Conservation (phyloP, 2,113 vertebrate genomes). For the Rhinolophus sinicus region DNA sequence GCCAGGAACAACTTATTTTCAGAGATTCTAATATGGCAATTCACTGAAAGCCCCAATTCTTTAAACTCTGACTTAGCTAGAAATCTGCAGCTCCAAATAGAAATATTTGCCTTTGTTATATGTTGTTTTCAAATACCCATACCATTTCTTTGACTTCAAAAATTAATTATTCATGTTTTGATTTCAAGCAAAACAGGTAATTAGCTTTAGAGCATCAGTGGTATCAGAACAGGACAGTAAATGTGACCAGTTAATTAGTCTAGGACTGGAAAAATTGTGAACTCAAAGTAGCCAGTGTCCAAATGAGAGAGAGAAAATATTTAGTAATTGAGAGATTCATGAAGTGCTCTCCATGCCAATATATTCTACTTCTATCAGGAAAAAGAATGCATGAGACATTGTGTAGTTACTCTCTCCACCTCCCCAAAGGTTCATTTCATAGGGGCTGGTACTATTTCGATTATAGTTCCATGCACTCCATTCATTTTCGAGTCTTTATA, state of each 20-base stretch:
- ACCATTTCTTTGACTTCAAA: not conserved
- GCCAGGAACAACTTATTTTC: not conserved
- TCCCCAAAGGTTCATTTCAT: not conserved
- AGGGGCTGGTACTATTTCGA: not conserved
- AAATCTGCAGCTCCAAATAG: not conserved
- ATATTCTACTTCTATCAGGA: not conserved
- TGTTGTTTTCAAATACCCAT: not conserved
- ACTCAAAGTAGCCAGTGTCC: not conserved
- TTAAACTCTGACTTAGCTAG: not conserved
- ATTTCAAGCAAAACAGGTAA: not conserved
- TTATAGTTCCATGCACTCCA: not conserved
- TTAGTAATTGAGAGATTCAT: not conserved
- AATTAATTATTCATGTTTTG: not conserved
- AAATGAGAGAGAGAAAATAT: not conserved
- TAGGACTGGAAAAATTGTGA: not conserved
- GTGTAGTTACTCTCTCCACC: not conserved
- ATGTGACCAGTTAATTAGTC: not conserved
- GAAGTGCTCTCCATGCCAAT: not conserved
- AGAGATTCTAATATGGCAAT: not conserved
- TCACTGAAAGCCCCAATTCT: not conserved
- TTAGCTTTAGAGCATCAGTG: not conserved
- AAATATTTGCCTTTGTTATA: not conserved
- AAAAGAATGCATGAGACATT: not conserved
- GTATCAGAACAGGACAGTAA: not conserved
- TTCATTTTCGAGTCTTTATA: conserved; percentile 8